A percentile compares a stretch with the other conserved stretches of the same genome.
Evolutionary conservation across 2,888 invertebrate genomes (phyloP).

Genomic region (Autographa pulchrina): DNA sequence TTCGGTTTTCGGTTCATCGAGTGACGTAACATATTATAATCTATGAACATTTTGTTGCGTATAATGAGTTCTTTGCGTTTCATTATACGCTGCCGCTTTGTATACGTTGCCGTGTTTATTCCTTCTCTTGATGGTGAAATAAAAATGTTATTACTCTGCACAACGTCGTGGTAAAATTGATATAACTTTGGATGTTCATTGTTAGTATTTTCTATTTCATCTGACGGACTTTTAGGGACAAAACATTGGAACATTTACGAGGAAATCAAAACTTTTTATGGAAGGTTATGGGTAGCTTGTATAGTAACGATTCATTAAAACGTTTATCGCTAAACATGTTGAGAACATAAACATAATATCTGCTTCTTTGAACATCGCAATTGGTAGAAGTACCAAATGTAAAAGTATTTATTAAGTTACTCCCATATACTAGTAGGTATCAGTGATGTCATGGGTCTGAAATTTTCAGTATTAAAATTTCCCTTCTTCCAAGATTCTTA

Average conservation of each 20-base stretch:
- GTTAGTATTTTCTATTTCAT: conserved; percentile 70
- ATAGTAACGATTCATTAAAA: background rate
- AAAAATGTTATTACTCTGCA: conserved; percentile 79
- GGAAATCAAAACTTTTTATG: conserved; percentile 10
- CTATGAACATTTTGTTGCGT: conserved; percentile 11
- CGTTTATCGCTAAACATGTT: background rate
- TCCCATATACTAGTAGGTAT: no score
- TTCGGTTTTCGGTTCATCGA: background rate
- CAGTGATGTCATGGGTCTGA: no score
- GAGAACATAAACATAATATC: background rate
- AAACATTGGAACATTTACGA: background rate
- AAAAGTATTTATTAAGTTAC: background rate
- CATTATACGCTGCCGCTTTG: conserved; percentile 61
- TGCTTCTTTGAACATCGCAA: no score
- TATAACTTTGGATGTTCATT: conserved; percentile 73
- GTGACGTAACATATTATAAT: background rate
- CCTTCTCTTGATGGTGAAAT: conserved; percentile 71
- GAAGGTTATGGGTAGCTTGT: background rate
- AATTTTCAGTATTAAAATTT: no score
- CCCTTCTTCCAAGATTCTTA: no score
- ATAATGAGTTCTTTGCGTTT: conserved; percentile 60
- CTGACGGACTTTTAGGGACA: conserved; percentile 62
- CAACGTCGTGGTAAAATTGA: conserved; percentile 76
- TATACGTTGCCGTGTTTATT: conserved; percentile 64
- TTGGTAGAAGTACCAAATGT: background rate